Base-by-base conservation (phyloP, 2,888 invertebrate genomes). In the Synergus itoensis region DNA sequence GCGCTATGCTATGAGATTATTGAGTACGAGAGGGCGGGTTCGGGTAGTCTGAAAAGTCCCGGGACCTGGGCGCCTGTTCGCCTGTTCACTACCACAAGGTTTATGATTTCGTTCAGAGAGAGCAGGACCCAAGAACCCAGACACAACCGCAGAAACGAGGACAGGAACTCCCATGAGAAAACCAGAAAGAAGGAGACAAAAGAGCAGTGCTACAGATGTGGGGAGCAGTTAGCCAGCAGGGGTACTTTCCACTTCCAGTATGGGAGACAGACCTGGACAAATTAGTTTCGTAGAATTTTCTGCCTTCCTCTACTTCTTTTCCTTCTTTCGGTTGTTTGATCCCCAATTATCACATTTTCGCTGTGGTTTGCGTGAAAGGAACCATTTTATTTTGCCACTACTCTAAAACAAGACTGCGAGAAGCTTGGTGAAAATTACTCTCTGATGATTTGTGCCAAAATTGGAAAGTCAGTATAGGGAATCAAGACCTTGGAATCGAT, bases 21-120 rank as follows among this genome's bases (percentile, higher is more conserved):
- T 87, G 88, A 88, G 90, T 88, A 87, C 85, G 86, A 88, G 86
- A 84, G 86, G 87, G 85, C 83, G 85, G 85, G 84, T 85, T 83
- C 80, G 80, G 81, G 85, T 86, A 84, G 86, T 84, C 88, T 88
- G 88, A 89, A 90, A 91, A 90, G 91, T 91, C 91, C 90, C 89
- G 89, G 89, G 90, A 89, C 90, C 87, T 83, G 83, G 83, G 84
- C 83, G 84, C 82, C 85, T 87, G 87, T 88, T 88, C 86, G 86
- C 88, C 86, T 88, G 87, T 88, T 87, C 85, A 86, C 88, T 86
- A 88, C 88, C 87, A 87, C 89, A 89, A 87, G 88, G 87, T 89
- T 90, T 90, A 89, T 87, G 89, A 90, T 89, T 83, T 83, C 82
- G 84, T 84, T 79, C 79, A 77, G 78, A 40, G 79, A 75, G 81